These are phyloP conservation scores for Xiphophorus maculatus DNA, from an alignment of 2,113 vertebrate species.

Conservation along the genomic window DNA sequence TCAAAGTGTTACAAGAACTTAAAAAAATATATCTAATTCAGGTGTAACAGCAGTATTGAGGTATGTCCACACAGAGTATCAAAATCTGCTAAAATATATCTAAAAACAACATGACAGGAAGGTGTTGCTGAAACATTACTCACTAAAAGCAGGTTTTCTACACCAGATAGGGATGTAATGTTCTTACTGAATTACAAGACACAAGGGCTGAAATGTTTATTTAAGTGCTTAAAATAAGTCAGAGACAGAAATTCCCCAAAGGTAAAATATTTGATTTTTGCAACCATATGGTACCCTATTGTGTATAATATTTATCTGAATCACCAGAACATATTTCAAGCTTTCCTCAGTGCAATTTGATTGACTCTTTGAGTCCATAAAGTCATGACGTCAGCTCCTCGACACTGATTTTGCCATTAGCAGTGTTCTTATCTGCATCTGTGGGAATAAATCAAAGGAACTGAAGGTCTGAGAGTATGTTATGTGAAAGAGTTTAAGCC, in stretches of 20 bases:
- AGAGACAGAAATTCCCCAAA: not conserved
- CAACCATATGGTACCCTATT: not conserved
- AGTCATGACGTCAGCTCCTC: not conserved
- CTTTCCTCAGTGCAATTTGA: not conserved
- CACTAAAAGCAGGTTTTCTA: too few species aligned
- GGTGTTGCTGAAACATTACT: too few species aligned
- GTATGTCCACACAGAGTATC: too few species aligned
- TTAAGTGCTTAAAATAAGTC: not conserved
- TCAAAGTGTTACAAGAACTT: too few species aligned
- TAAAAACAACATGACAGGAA: too few species aligned
- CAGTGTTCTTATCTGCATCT: conserved; percentile 4
- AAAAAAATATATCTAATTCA: too few species aligned
- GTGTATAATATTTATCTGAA: not conserved
- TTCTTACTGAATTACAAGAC: too few species aligned
- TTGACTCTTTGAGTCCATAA: not conserved
- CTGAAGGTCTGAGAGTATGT: conserved; percentile 23
- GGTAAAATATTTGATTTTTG: not conserved
- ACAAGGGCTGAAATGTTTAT: not conserved
- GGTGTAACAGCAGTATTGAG: too few species aligned
- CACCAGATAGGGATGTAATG: too few species aligned
- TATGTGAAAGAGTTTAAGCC: conserved; percentile 37
- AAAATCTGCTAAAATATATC: too few species aligned
- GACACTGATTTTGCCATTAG: not conserved
- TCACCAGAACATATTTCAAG: not conserved
- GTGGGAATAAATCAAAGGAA: conserved; percentile 35